Percentiles rank a stretch among this genome's conserved stretches.
Evolutionary conservation across 2,113 vertebrate species (phyloP).

Genomic region (Cryptotis parvus): DNA sequence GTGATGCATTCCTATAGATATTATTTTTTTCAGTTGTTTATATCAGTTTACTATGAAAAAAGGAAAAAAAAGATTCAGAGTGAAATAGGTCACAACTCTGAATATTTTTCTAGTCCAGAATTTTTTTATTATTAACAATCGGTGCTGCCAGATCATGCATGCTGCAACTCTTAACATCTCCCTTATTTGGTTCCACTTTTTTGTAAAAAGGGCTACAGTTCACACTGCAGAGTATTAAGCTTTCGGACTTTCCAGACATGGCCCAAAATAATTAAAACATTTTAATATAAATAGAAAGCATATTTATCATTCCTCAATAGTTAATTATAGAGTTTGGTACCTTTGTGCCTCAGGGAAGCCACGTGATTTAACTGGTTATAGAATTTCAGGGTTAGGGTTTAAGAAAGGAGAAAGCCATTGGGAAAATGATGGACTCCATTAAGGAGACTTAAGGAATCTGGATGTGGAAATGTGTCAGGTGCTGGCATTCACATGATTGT

Average conservation of each 20-base stretch:
- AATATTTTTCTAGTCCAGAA: conserved; percentile 82
- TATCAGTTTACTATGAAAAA: conserved; percentile 60
- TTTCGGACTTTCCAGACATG: conserved; percentile 35
- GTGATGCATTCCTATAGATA: conserved; percentile 49
- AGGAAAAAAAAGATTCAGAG: conserved; percentile 58
- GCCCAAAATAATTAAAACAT: conserved; percentile 69
- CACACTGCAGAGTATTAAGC: background rate
- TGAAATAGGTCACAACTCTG: conserved; percentile 65
- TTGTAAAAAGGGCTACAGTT: conserved; percentile 61
- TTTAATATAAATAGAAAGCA: conserved; percentile 69
- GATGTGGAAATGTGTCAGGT: conserved; percentile 63
- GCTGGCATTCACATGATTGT: conserved; percentile 2
- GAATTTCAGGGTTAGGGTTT: conserved; percentile 73
- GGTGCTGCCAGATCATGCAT: conserved; percentile 61
- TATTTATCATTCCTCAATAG: conserved; percentile 66
- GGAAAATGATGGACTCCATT: conserved; percentile 49
- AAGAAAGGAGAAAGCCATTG: conserved; percentile 73
- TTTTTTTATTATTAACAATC: conserved; percentile 65
- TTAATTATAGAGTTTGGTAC: conserved; percentile 77
- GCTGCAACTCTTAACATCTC: conserved; percentile 52
- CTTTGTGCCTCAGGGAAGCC: conserved; percentile 79
- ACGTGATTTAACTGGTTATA: conserved; percentile 67
- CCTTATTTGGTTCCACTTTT: conserved; percentile 63
- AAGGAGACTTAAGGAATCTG: conserved; percentile 68
- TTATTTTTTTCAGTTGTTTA: conserved; percentile 65